phyloP scores from a whole-genome alignment of 2,888 invertebrate species.

The Cryptocephalus primarius region DNA sequence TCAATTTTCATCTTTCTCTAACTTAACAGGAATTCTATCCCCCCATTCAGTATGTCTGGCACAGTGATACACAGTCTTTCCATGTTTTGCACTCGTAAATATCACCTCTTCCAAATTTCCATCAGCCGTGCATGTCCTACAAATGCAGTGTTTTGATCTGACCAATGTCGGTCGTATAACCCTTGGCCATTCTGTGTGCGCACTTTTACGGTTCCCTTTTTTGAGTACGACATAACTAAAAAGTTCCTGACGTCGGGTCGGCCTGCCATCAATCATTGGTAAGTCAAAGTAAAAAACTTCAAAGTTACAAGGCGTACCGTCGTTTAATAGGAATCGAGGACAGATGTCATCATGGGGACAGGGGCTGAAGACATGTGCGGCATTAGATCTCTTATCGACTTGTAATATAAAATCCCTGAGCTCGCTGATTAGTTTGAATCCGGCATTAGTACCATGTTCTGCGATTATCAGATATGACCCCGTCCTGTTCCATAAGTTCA shows the following conservation, averaged over 20 bases:
- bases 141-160: conserved; percentile 62
- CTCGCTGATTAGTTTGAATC: conserved; percentile 71
- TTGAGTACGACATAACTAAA: conserved; percentile 75
- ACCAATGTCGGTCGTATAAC: conserved; percentile 61
- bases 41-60: conserved; percentile 68
- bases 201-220: conserved; percentile 45
- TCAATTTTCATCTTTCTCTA: conserved; percentile 16
- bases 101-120: conserved; percentile 67
- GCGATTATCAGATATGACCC: conserved; percentile 69
- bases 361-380: conserved; percentile 60
- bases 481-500: conserved; percentile 80
- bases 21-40: conserved; percentile 60
- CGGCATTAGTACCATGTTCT: conserved; percentile 74
- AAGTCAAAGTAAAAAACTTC: conserved; percentile 49
- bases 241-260: conserved; percentile 42
- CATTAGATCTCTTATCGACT: conserved; percentile 30
- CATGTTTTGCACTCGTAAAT: conserved; percentile 64
- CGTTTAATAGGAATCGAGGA: conserved; percentile 54
- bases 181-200: conserved; percentile 61
- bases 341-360: conserved; percentile 77
- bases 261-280: conserved; percentile 37
- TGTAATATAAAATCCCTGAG: conserved; percentile 70
- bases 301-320: conserved; percentile 71
- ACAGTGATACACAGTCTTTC: conserved; percentile 64
- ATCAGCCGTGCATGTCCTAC: conserved; percentile 62